Evolutionary conservation across 2,888 invertebrate genomes (phyloP), one percentile per base, ranked within the genome.

Genomic region (Deilephila porcellus): DNA sequence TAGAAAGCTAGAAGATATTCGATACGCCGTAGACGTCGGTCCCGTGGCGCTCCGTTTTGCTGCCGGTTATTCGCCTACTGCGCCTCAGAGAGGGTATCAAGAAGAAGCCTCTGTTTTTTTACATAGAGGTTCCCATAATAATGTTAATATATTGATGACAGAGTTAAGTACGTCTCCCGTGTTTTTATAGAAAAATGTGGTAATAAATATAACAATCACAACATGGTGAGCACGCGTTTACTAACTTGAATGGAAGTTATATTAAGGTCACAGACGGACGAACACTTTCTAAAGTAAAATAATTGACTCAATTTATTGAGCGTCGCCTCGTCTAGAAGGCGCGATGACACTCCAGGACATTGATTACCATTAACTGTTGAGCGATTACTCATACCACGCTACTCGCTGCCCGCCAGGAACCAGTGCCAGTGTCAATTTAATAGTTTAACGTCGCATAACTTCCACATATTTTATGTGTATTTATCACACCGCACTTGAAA

Each of bases 261-360:
- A 91, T 90, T 90, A 88, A 84, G 84, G 81, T 82, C 83, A 80
- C 88, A 91, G 90, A 90, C 90, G 81, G 78, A 74, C 83, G 82
- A 80, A 82, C 84, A 82, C 78, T 86, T 83, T 84, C 80, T 83
- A 84, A 85, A 85, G 85, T 86, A 82, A 85, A 84, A 87, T 88
- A 90, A 92, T 91, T 91, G 91, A 87, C 82, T 88, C 89, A 88
- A 91, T 90, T 89, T 86, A 87, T 88, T 79, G 83, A 84, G 85
- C 81, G 85, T 83, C 84, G 83, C 80, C 76, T 77, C 82, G 84
- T 85, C 86, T 90, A 86, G 85, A 89, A 87, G 86, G 86, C 85
- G 81, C 85, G 85, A 83, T 85, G 88, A 86, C 87, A 85, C 86
- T 86, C 83, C 82, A 83, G 83, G 78, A 45, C 64, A 79, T 73